Evolutionary conservation across 1,140 invertebrate species (phyloP).

Genomic region (Acarapis woodi): DNA sequence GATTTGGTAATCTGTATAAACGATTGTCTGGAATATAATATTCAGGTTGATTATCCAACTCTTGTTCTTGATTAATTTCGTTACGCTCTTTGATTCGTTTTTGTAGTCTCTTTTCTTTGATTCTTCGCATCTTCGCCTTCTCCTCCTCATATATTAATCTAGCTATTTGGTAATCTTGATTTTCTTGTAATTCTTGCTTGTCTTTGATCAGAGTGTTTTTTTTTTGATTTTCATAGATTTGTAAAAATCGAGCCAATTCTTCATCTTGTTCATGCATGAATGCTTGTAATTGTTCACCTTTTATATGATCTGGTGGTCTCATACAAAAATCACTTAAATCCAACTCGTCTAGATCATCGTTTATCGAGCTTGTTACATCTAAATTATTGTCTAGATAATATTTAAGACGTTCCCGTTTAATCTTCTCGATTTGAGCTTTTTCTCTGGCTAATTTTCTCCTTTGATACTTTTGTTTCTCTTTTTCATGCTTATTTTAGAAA

Average conservation of each 20-base stretch:
- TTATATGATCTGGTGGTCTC: constrained; percentile 15
- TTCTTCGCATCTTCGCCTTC: constrained; percentile 31
- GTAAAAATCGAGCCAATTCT: constrained; percentile 30
- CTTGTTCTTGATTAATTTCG: neutral
- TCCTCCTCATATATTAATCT: constrained; percentile 61
- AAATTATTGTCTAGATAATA: neutral
- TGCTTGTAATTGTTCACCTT: constrained; percentile 16
- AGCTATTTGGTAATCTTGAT: constrained; percentile 63
- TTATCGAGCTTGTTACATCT: neutral
- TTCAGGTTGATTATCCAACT: neutral
- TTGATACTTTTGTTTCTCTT: constrained; percentile 18
- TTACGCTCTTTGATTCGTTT: constrained; percentile 16
- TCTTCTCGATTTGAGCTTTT: constrained; percentile 16
- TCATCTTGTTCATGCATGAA: constrained; percentile 32
- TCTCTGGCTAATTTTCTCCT: constrained; percentile 14
- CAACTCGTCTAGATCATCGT: constrained; percentile 3
- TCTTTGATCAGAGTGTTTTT: constrained; percentile 32
- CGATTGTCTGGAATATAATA: neutral
- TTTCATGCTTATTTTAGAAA: constrained; percentile 17
- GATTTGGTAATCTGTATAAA: neutral
- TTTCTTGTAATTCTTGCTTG: constrained; percentile 45
- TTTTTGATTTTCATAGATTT: constrained; percentile 31
- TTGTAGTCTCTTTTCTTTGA: constrained; percentile 30
- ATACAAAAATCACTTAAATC: constrained; percentile 20
- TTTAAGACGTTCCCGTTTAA: constrained; percentile 2